Conservation (phyloP, 1,140 invertebrate genomes). For the Bursaphelenchus mucronatus region DNA sequence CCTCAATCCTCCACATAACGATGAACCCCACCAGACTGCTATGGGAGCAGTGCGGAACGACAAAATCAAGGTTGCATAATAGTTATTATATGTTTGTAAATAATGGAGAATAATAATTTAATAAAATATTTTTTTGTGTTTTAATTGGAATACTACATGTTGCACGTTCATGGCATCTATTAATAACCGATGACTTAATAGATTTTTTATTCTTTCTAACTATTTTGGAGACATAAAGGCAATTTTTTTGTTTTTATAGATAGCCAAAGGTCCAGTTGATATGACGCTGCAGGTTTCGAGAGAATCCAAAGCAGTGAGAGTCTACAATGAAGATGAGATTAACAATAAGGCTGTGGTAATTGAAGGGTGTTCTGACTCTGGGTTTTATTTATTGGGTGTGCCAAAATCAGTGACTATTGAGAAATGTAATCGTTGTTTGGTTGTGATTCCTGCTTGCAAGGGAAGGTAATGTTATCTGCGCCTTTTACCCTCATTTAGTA, state of each 20-base stretch:
- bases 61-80: background rate
- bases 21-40: background rate
- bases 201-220: too few relatives aligned
- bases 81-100: background rate
- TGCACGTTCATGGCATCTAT: background rate
- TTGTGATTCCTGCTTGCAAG: conserved; percentile 44
- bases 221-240: background rate
- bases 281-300: conserved; percentile 23
- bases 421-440: conserved; percentile 43
- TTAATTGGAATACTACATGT: background rate
- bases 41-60: background rate
- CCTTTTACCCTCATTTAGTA: conserved; percentile 19
- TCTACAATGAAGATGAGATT: conserved; percentile 42
- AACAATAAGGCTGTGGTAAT: conserved; percentile 19
- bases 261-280: conserved; percentile 7
- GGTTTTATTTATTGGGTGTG: conserved; percentile 38
- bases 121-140: background rate
- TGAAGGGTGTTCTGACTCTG: conserved; percentile 34
- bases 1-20: conserved; percentile 9
- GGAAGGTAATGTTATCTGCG: conserved; percentile 26
- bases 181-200: background rate
- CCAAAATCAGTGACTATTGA: conserved; percentile 39
- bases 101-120: background rate
- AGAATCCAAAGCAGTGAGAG: conserved; percentile 32
- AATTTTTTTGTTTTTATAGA: background rate